Evolutionary conservation across 2,113 vertebrate species (phyloP).

Genomic region (Sorex fumeus): DNA sequence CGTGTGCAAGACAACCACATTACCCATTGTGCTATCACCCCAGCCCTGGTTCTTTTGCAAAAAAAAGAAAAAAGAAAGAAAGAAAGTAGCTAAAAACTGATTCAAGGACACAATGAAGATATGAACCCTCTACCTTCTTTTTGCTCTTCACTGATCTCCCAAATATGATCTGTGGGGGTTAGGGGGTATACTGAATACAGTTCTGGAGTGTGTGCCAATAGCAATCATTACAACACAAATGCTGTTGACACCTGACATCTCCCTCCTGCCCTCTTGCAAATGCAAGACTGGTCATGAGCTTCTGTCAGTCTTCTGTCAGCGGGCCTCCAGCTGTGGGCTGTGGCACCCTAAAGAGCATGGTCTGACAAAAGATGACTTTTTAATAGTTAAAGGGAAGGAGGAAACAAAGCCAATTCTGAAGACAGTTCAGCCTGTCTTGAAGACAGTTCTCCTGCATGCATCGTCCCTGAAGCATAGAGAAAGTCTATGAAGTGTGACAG

Average conservation of each 20-base stretch:
- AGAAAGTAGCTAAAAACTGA: not conserved
- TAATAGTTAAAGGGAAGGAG: not conserved
- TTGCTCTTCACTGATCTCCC: not conserved
- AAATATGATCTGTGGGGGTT: not conserved
- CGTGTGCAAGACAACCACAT: no score
- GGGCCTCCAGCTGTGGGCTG: not conserved
- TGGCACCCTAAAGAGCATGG: not conserved
- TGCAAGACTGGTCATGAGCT: not conserved
- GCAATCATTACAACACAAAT: not conserved
- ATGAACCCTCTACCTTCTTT: not conserved
- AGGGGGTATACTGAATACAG: not conserved
- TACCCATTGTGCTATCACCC: no score
- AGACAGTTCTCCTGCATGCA: conserved; percentile 3
- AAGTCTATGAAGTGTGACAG: not conserved
- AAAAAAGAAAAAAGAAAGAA: no score
- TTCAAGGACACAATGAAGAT: not conserved
- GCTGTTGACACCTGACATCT: fast-evolving
- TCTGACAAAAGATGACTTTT: conserved; percentile 22
- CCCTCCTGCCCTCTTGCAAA: not conserved
- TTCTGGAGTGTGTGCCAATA: not conserved
- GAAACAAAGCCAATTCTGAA: conserved; percentile 4
- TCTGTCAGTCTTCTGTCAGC: not conserved
- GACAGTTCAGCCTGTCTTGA: conserved; percentile 16
- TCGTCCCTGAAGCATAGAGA: not conserved
- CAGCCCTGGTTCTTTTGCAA: no score